These are phyloP conservation scores for Haliclystus octoradiatus DNA, from an alignment of 30 jellyfish, hydroid and myxozoan species.

Conservation along the genomic window DNA sequence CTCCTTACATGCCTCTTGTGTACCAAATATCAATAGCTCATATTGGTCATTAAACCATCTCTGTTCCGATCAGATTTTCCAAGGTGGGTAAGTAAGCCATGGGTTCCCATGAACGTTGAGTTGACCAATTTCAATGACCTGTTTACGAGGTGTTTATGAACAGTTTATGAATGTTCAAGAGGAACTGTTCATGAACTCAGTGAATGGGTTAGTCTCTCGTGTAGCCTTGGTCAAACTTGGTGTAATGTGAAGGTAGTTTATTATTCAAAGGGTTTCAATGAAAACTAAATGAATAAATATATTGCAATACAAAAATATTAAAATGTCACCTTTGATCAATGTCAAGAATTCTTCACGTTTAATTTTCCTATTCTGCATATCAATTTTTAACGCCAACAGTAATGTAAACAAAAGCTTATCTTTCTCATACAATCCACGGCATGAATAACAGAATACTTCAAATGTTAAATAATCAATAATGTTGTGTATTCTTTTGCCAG, in stretches of 20 bases:
- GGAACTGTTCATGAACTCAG: too few species aligned
- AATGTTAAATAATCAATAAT: slow-evolving; percentile 47
- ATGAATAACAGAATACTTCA: slow-evolving; percentile 60
- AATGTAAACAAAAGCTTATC: slow-evolving; percentile 64
- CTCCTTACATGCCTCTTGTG: too few species aligned
- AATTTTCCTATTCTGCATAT: slow-evolving; percentile 39
- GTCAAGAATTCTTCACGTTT: slow-evolving; percentile 64
- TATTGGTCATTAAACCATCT: too few species aligned
- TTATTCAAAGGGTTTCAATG: not conserved
- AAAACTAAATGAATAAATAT: not conserved
- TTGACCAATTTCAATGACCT: too few species aligned
- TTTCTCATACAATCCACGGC: slow-evolving; percentile 70
- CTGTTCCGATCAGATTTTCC: too few species aligned
- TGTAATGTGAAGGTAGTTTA: not conserved
- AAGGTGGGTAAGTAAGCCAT: too few species aligned
- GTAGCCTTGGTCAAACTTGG: too few species aligned
- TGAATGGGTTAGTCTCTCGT: too few species aligned
- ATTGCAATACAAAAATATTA: not conserved
- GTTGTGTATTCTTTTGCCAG: slow-evolving; percentile 64
- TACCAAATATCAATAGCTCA: too few species aligned
- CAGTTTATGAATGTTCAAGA: too few species aligned
- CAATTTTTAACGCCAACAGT: slow-evolving; percentile 63
- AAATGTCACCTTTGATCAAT: slow-evolving; percentile 71
- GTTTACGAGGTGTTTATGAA: too few species aligned
- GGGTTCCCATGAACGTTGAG: too few species aligned